Percentiles rank a stretch among this genome's conserved stretches.
phyloP scores from a whole-genome alignment of 2,797 vertebrate species.

The Pteronotus mesoamericanus region DNA sequence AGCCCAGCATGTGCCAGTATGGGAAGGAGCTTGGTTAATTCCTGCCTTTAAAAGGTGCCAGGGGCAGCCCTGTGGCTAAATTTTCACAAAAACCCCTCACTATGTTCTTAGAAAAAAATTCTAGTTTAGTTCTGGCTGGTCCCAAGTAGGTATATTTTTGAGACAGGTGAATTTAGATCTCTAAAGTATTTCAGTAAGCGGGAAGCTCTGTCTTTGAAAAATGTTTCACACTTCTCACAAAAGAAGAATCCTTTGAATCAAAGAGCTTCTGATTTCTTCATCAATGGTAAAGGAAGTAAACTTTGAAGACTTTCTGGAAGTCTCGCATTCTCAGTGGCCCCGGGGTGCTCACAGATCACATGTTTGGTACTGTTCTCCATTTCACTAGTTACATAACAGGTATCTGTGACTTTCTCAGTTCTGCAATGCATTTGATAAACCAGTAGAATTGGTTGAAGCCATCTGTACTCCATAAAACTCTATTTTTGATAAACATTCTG shows the following conservation, averaged over 20 bases:
- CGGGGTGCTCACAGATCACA: fast-evolving
- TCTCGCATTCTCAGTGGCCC: background rate
- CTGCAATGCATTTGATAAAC: background rate
- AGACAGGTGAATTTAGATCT: background rate
- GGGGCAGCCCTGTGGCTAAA: background rate
- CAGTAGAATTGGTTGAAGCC: background rate
- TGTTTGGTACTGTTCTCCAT: background rate
- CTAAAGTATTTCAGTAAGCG: background rate
- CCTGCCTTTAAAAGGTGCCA: background rate
- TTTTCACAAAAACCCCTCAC: background rate
- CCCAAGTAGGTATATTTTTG: background rate
- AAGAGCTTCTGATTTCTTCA: background rate
- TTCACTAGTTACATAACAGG: background rate
- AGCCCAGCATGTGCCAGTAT: background rate
- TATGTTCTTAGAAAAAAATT: background rate
- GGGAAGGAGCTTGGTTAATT: background rate
- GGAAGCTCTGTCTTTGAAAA: constrained; percentile 21
- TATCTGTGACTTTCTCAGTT: background rate
- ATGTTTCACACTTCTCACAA: constrained; percentile 36
- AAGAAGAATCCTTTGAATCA: constrained; percentile 26
- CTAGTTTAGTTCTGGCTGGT: background rate
- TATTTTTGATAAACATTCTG: background rate
- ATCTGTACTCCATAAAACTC: fast-evolving
- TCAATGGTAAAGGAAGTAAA: background rate
- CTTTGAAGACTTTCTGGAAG: background rate